Evolutionary conservation across 2,888 invertebrate species (phyloP).

Genomic region (Gymnocheta viridis): DNA sequence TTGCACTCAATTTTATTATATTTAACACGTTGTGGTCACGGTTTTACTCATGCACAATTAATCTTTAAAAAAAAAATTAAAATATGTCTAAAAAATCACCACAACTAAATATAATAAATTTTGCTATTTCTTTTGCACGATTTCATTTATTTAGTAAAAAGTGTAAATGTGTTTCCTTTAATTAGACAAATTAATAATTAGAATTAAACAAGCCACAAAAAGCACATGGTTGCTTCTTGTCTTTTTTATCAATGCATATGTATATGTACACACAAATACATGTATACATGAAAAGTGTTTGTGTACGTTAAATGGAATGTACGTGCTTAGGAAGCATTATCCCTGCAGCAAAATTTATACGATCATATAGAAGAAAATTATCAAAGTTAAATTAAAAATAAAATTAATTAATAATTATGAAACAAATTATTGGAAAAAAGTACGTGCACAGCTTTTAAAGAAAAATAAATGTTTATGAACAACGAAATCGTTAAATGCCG

Average conservation of each 20-base stretch:
- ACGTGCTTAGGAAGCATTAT: too few species aligned
- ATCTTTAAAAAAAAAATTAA: background rate
- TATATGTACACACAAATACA: background rate
- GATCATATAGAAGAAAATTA: too few species aligned
- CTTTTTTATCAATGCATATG: background rate
- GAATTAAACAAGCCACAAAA: slow-evolving; percentile 3
- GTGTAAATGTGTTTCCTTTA: slow-evolving; percentile 14
- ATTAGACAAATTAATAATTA: slow-evolving; percentile 6
- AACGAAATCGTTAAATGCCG: too few species aligned
- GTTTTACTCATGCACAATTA: slow-evolving; percentile 29
- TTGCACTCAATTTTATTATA: slow-evolving; percentile 22
- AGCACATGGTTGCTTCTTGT: background rate
- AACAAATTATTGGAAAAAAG: too few species aligned
- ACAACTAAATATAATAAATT: slow-evolving; percentile 20
- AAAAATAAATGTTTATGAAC: too few species aligned
- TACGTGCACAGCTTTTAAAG: too few species aligned
- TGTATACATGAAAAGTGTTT: background rate
- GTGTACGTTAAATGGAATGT: too few species aligned
- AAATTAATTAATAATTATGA: too few species aligned
- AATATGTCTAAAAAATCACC: background rate
- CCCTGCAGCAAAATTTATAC: too few species aligned
- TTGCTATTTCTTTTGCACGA: slow-evolving; percentile 24
- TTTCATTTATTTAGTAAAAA: slow-evolving; percentile 30
- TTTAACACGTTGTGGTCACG: slow-evolving; percentile 33
- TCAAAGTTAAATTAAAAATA: too few species aligned